Evolutionary conservation across 2,797 vertebrate genomes (phyloP).

Genomic region (Propithecus perrieri): DNA sequence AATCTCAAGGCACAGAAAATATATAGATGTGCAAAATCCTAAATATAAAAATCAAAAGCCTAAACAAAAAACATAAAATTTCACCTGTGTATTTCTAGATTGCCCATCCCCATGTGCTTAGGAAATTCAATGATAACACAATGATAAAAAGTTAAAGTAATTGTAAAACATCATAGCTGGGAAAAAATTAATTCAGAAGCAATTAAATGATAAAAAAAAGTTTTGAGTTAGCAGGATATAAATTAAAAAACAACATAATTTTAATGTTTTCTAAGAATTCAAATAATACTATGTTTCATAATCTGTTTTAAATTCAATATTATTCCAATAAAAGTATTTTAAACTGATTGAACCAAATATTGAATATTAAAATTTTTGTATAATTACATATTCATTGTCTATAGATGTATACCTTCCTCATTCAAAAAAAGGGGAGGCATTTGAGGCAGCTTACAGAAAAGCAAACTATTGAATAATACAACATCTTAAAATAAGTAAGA

Average conservation of each 20-base stretch:
- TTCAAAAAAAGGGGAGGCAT: neutral
- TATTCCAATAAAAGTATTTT: slow-evolving; percentile 1
- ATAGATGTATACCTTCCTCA: neutral
- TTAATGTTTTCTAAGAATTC: slow-evolving; percentile 25
- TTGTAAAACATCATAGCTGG: neutral
- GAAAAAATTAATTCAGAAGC: slow-evolving; percentile 50
- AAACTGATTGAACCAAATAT: neutral
- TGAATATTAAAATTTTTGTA: neutral
- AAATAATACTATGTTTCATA: neutral
- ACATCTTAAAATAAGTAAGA: slow-evolving; percentile 30
- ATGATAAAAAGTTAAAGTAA: slow-evolving; percentile 22
- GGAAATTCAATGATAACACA: slow-evolving; percentile 35
- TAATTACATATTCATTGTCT: neutral
- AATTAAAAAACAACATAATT: slow-evolving; percentile 11
- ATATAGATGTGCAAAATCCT: neutral
- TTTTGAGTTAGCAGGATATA: neutral
- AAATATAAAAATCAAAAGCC: slow-evolving; percentile 33
- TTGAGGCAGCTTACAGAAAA: neutral
- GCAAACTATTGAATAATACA: neutral
- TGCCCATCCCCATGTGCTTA: neutral
- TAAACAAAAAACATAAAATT: neutral
- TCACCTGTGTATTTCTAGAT: slow-evolving; percentile 11
- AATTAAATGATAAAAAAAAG: neutral
- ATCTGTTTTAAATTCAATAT: slow-evolving; percentile 33
- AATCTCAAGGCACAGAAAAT: neutral